phyloP scores from a whole-genome alignment of 2,797 vertebrate species.

The Tauraco hartlaubi region DNA sequence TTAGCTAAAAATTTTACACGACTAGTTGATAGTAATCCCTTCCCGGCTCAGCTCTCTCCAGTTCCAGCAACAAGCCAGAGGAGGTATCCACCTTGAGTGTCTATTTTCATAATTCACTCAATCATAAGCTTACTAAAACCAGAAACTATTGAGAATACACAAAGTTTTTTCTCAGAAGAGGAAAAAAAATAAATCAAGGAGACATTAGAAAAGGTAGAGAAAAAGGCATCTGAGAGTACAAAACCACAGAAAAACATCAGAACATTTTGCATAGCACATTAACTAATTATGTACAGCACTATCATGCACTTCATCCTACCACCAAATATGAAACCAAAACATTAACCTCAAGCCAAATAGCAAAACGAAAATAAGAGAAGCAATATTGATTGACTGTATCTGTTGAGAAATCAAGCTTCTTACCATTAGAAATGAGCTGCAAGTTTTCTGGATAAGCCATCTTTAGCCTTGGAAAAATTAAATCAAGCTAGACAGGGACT shows the following conservation, averaged over 20 bases:
- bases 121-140: neutral
- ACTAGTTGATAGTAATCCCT: neutral
- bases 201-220: neutral
- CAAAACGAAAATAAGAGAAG: constrained; percentile 18
- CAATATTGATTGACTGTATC: neutral
- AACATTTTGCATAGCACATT: neutral
- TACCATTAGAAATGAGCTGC: constrained; percentile 21
- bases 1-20: neutral
- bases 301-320: neutral
- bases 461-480: constrained; percentile 59
- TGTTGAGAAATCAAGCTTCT: constrained; percentile 17
- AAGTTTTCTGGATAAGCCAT: constrained; percentile 14
- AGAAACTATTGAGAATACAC: neutral
- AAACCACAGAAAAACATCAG: neutral
- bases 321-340: constrained; percentile 1
- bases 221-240: neutral
- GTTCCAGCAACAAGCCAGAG: neutral
- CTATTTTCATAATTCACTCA: neutral
- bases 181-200: neutral
- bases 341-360: neutral
- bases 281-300: neutral
- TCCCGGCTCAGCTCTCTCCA: neutral
- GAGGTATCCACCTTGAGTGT: neutral
- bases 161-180: neutral
- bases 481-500: constrained; percentile 5